phyloP scores from a whole-genome alignment of 1,140 invertebrate species.

The Lithobius niger region DNA sequence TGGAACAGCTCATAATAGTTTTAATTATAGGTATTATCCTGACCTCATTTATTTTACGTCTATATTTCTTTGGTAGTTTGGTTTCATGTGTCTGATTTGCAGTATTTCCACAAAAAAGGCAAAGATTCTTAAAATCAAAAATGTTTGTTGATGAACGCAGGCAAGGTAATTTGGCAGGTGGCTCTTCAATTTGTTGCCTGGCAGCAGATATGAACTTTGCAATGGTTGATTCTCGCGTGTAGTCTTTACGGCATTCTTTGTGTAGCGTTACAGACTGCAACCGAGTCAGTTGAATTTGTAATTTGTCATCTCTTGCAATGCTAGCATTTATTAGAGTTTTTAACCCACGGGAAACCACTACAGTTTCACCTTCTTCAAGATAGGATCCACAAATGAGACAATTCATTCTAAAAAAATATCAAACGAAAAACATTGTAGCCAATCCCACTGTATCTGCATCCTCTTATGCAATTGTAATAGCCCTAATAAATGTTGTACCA shows the following conservation, averaged over 20 bases:
- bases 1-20: neutral
- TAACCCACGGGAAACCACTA: neutral
- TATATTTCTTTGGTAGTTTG: too few relatives aligned
- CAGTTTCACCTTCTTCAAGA: neutral
- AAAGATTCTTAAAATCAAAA: neutral
- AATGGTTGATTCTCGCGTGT: neutral
- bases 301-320: neutral
- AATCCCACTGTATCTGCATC: too few relatives aligned
- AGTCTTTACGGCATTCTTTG: conserved; percentile 1
- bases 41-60: too few relatives aligned
- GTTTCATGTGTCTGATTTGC: too few relatives aligned
- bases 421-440: too few relatives aligned
- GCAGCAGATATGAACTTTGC: too few relatives aligned
- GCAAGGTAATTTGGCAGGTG: neutral
- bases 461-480: too few relatives aligned
- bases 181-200: neutral
- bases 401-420: too few relatives aligned
- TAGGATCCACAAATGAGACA: neutral
- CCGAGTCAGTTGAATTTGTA: neutral
- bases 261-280: neutral
- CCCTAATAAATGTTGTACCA: too few relatives aligned
- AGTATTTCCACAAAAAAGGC: neutral
- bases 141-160: neutral
- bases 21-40: too few relatives aligned
- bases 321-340: neutral